phyloP scores from a whole-genome alignment of 2,797 vertebrate species.

The Hydrolagus colliei region DNA sequence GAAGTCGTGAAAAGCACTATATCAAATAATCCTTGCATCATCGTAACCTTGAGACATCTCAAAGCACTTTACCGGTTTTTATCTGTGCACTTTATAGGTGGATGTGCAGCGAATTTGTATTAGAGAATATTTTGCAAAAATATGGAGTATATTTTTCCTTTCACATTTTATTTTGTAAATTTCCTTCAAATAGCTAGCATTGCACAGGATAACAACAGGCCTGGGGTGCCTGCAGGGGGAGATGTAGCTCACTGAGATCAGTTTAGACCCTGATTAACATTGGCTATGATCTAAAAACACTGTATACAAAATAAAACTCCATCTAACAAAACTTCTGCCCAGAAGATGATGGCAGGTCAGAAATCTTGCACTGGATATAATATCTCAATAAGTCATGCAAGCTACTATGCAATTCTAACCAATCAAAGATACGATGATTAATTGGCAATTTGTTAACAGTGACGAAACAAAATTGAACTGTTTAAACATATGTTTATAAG shows the following conservation, averaged over 20 bases:
- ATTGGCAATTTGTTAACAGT: neutral
- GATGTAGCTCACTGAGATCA: neutral
- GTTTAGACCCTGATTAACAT: neutral
- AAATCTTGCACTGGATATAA: neutral
- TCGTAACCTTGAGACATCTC: too few species aligned
- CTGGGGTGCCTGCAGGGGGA: neutral
- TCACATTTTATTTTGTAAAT: neutral
- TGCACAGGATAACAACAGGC: neutral
- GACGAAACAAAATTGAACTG: neutral
- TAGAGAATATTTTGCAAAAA: neutral
- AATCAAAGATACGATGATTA: neutral
- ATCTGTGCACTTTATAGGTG: too few species aligned
- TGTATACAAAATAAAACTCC: neutral
- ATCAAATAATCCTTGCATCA: too few species aligned
- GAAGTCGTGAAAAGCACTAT: too few species aligned
- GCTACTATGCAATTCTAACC: too few species aligned
- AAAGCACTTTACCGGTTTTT: too few species aligned
- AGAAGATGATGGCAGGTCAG: neutral
- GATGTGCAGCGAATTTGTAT: too few species aligned
- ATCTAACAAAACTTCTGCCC: neutral
- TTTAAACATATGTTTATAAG: neutral
- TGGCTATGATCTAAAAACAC: neutral
- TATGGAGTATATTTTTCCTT: neutral
- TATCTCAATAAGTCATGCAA: too few species aligned
- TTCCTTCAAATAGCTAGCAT: neutral